Evolutionary conservation across 2,888 invertebrate species (phyloP), one percentile per base, ranked within the genome.

Genomic region (Petrolisthes manimaculis): DNA sequence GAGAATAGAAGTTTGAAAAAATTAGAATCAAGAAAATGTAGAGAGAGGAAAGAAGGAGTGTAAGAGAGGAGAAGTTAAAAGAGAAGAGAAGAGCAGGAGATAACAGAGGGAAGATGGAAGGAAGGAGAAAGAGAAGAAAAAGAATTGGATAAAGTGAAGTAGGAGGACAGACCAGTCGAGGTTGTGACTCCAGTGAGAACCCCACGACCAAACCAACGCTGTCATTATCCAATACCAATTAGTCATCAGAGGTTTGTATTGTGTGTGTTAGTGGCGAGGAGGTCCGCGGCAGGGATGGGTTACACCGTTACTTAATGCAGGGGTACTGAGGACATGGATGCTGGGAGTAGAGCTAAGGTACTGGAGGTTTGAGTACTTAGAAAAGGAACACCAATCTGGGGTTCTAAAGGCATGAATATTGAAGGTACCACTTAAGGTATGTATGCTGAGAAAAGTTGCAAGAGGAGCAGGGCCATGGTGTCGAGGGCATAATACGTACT

Each of bases 221-320:
- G 81, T 81, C 61, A 81, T 81, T 81, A 81, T 24, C 81, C 81
- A 81, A 81, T 67, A 37, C 61, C 81, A 81, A 56, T 81, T 81
- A 81, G 81, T 81, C 67, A 81, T 81, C 18, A 81, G 67, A 14
- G 81, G 4, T 14, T 24, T n/a, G 81, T 9, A 51, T 37, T 5
- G n/a, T n/a, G 74, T 74, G 74, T 74, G 74, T 74, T 8, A 12
- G 77, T 51, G 77, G 24, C 37, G 77, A 12, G 77, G 5, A 18
- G 51, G 5, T 5, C 37, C 6, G 77, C 8, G n/a, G 77, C 37
- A 53, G 77, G 51, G 53, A 18, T n/a, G n/a, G n/a, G n/a, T n/a
- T n/a, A n/a, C n/a, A n/a, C n/a, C n/a, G n/a, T n/a, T n/a, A n/a
- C n/a, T n/a, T n/a, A n/a, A n/a, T n/a, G n/a, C n/a, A n/a, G n/a